phyloP scores from a whole-genome alignment of 2,888 invertebrate genomes.

The Acronicta leporina region DNA sequence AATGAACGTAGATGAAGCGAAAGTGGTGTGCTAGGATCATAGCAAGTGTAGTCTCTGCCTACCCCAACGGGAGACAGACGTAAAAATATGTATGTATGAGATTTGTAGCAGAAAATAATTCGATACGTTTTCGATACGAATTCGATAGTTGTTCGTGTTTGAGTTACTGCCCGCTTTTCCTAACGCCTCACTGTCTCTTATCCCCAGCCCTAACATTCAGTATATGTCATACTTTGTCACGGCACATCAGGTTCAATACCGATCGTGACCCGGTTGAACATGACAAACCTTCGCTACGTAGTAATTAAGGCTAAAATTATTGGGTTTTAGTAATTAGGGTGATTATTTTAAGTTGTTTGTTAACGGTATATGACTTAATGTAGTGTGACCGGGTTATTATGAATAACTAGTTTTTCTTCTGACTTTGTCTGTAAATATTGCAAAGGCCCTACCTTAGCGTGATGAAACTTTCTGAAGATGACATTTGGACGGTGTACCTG shows the following conservation, averaged over 20 bases:
- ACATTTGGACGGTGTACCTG: too few relatives aligned
- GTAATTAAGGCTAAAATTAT: constrained; percentile 48
- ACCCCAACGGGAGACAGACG: too few relatives aligned
- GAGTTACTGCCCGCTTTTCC: not conserved
- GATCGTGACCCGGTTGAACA: constrained; percentile 35
- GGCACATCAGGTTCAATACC: constrained; percentile 19
- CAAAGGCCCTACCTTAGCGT: too few relatives aligned
- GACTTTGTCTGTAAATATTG: not conserved
- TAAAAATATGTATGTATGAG: too few relatives aligned
- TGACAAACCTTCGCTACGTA: constrained; percentile 28
- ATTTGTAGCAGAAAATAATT: too few relatives aligned
- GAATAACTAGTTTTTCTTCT: not conserved
- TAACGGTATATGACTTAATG: constrained; percentile 17
- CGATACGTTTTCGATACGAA: too few relatives aligned
- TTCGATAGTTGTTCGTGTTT: too few relatives aligned
- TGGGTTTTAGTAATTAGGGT: constrained; percentile 43
- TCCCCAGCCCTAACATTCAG: constrained; percentile 1
- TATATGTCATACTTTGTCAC: constrained; percentile 30
- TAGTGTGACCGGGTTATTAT: constrained; percentile 25
- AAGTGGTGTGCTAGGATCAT: too few relatives aligned
- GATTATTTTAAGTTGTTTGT: constrained; percentile 36
- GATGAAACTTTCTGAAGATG: too few relatives aligned
- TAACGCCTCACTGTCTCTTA: not conserved
- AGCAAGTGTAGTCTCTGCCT: too few relatives aligned
- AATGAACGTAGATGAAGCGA: too few relatives aligned